A percentile compares a stretch with the other conserved stretches of the same genome.
Conservation (phyloP, 2,797 vertebrate genomes). For the Anguilla anguilla region DNA sequence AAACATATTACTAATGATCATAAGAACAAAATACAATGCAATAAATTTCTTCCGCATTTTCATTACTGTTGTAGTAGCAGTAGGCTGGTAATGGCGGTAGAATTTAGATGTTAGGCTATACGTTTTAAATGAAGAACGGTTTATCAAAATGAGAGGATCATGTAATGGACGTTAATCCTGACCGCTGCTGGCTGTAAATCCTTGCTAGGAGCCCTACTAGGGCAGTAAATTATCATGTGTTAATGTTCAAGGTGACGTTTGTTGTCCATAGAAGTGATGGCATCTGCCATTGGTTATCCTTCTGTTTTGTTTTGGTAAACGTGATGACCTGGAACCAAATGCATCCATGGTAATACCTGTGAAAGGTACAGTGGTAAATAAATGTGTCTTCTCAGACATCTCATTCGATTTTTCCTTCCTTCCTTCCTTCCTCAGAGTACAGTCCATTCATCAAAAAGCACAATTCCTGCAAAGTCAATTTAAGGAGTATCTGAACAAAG, state of each 20-base stretch:
- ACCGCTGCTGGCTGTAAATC: too few species aligned
- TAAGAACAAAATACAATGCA: neutral
- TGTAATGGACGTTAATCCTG: too few species aligned
- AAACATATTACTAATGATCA: neutral
- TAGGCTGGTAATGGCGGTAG: neutral
- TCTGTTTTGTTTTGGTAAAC: neutral
- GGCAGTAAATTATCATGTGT: neutral
- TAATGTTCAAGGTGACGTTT: neutral
- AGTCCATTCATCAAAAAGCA: constrained; percentile 57
- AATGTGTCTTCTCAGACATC: neutral
- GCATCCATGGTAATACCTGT: neutral
- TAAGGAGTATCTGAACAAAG: constrained; percentile 65
- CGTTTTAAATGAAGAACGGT: neutral
- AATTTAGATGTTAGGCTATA: neutral
- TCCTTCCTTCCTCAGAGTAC: constrained; percentile 7
- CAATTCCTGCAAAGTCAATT: constrained; percentile 60
- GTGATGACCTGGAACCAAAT: too few species aligned
- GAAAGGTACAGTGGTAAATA: neutral
- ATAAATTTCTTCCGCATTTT: neutral
- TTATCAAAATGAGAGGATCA: too few species aligned
- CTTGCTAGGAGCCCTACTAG: too few species aligned
- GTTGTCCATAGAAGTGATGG: neutral
- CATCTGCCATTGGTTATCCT: neutral
- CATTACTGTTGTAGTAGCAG: neutral
- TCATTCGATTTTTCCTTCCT: neutral